A percentile compares a stretch with the other conserved stretches of the same genome.
Conservation (phyloP, 2,113 vertebrate genomes). For the Amazona vittata region DNA sequence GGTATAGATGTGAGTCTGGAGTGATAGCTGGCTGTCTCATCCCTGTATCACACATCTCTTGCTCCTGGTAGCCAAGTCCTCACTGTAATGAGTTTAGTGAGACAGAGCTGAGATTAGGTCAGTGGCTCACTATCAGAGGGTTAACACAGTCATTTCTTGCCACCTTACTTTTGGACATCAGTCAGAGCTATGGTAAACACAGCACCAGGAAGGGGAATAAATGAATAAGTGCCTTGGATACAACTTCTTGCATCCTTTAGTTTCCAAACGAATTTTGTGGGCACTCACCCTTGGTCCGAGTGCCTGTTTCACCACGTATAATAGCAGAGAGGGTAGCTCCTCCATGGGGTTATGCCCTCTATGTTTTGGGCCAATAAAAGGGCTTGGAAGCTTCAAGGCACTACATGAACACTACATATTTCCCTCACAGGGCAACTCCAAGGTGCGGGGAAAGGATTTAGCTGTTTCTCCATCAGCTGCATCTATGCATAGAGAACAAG, state of each 20-base stretch:
- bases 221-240: background rate
- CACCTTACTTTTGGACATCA: background rate
- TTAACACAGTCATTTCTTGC: background rate
- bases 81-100: background rate
- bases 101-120: background rate
- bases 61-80: background rate
- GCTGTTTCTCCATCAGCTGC: background rate
- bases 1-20: background rate
- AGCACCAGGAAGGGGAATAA: background rate
- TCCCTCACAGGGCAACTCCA: background rate
- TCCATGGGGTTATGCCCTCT: background rate
- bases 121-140: background rate
- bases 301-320: background rate
- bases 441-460: background rate
- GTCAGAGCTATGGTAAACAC: background rate
- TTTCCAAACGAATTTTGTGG: background rate
- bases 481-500: background rate
- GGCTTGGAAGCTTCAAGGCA: accelerated
- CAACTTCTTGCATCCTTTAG: background rate
- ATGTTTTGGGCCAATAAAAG: background rate
- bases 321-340: background rate
- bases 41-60: background rate
- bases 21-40: background rate
- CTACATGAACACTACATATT: background rate
- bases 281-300: background rate